phyloP scores from a whole-genome alignment of 2,888 invertebrate species.

The Polydrusus cervinus region DNA sequence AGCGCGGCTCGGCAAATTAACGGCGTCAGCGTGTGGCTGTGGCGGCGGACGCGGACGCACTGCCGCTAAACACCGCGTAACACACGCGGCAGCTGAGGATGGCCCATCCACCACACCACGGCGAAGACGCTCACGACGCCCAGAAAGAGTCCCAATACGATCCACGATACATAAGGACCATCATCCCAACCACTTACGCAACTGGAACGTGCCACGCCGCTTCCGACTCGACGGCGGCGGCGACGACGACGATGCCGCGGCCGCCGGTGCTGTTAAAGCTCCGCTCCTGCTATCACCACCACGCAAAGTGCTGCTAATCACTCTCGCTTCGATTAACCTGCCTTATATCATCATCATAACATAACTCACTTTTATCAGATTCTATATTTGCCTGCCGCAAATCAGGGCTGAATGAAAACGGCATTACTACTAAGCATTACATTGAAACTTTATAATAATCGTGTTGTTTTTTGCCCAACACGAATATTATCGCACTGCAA shows the following conservation, averaged over 20 bases:
- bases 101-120: conserved; percentile 26
- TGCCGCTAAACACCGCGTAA: conserved; percentile 59
- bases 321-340: conserved; percentile 1
- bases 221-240: conserved; percentile 27
- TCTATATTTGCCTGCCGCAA: conserved; percentile 6
- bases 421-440: not conserved
- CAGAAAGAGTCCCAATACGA: conserved; percentile 18
- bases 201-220: conserved; percentile 26
- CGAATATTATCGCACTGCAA: no score
- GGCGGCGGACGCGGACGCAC: conserved; percentile 73
- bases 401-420: conserved; percentile 4
- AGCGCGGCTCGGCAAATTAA: conserved; percentile 42
- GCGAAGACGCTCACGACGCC: conserved; percentile 29
- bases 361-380: conserved; percentile 9
- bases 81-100: conserved; percentile 13
- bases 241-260: conserved; percentile 7
- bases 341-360: not conserved
- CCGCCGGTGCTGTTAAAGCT: not conserved
- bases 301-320: conserved; percentile 1
- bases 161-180: conserved; percentile 13
- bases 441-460: no score
- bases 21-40: conserved; percentile 65
- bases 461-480: no score
- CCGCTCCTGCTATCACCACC: not conserved
- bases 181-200: conserved; percentile 17